A percentile compares a stretch with the other conserved stretches of the same genome.
Conservation (phyloP, 2,113 vertebrate genomes). For the Hippocampus guttulatus region DNA sequence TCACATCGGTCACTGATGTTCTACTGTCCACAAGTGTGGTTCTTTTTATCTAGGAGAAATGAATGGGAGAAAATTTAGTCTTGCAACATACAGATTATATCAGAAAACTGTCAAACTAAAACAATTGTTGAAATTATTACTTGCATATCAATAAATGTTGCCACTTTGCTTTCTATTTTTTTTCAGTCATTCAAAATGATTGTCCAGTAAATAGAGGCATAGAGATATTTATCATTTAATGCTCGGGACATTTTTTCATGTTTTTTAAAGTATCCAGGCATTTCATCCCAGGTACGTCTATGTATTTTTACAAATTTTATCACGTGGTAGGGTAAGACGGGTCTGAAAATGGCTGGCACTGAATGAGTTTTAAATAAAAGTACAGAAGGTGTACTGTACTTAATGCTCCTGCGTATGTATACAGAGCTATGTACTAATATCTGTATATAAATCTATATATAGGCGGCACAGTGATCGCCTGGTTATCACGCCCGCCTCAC, state of each 20-base stretch:
- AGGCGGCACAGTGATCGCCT: too few relatives aligned
- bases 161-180: background rate
- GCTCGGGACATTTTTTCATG: too few relatives aligned
- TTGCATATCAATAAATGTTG: too few relatives aligned
- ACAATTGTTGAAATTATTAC: background rate
- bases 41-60: constrained; percentile 84
- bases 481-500: too few relatives aligned
- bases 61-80: background rate
- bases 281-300: too few relatives aligned
- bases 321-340: too few relatives aligned
- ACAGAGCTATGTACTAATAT: too few relatives aligned
- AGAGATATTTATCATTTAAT: background rate
- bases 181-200: background rate
- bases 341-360: too few relatives aligned
- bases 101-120: background rate
- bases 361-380: background rate
- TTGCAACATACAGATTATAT: background rate
- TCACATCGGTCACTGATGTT: constrained; percentile 96
- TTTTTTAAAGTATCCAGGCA: too few relatives aligned
- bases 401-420: too few relatives aligned
- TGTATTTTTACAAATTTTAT: too few relatives aligned
- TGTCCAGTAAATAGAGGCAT: background rate
- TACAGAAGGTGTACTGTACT: background rate
- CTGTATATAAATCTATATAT: too few relatives aligned
- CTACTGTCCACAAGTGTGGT: constrained; percentile 96